A percentile compares a stretch with the other conserved stretches of the same genome.
phyloP scores from a whole-genome alignment of 2,888 invertebrate genomes.

The Limnephilus lunatus region DNA sequence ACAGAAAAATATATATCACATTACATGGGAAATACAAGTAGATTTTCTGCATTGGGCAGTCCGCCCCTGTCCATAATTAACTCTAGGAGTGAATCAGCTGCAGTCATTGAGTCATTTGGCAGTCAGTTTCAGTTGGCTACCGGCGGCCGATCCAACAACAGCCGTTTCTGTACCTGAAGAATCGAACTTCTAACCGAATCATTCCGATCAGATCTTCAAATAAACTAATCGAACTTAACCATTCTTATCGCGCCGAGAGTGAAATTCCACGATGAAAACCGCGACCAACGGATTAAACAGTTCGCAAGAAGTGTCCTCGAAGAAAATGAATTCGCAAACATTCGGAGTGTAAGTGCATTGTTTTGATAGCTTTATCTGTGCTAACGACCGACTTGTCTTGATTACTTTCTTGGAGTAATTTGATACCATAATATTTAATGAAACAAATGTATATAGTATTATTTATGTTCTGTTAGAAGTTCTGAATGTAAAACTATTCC shows the following conservation, averaged over 20 bases:
- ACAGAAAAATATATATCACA: no score
- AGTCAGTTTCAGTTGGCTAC: constrained; percentile 24
- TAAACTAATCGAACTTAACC: not conserved
- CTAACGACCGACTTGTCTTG: not conserved
- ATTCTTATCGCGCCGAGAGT: not conserved
- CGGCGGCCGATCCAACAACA: not conserved
- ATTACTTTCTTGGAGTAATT: not conserved
- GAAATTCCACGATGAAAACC: not conserved
- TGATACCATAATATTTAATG: not conserved
- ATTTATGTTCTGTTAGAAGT: not conserved
- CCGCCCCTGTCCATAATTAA: not conserved
- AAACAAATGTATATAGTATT: not conserved
- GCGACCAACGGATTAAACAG: not conserved
- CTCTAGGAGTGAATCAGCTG: not conserved
- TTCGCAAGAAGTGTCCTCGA: not conserved
- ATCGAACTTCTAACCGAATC: not conserved
- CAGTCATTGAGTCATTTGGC: not conserved
- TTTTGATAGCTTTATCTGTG: not conserved
- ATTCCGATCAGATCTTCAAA: not conserved
- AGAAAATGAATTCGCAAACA: not conserved
- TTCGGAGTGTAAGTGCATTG: constrained; percentile 22
- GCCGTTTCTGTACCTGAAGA: not conserved
- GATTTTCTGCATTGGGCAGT: not conserved
- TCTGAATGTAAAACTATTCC: not conserved
- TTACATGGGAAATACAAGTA: not conserved